A percentile compares a stretch with the other conserved stretches of the same genome.
Evolutionary conservation across 2,797 vertebrate species (phyloP).

Genomic region (Phataginus tetradactyla): DNA sequence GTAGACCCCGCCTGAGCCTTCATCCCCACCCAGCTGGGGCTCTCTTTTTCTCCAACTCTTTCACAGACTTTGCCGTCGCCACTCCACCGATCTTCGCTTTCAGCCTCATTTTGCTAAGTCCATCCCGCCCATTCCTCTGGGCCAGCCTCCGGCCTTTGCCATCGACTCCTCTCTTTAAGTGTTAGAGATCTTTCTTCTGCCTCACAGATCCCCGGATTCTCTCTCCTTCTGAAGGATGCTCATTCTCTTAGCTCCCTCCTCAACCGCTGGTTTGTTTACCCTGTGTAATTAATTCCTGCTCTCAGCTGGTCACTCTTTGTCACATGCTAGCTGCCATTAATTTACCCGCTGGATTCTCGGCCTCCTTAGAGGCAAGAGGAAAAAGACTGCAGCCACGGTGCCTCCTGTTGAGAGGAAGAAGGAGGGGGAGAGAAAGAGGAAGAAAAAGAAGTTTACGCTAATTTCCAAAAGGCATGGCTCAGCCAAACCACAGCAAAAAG

Average conservation of each 20-base stretch:
- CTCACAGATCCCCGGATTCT: neutral
- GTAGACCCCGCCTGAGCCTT: neutral
- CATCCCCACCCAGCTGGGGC: neutral
- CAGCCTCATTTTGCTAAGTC: neutral
- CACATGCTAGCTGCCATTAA: constrained; percentile 12
- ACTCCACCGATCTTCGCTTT: neutral
- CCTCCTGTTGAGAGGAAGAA: neutral
- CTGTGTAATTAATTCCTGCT: constrained; percentile 20
- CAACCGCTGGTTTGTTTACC: neutral
- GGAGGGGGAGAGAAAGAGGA: neutral
- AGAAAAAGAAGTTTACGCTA: neutral
- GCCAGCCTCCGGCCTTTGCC: neutral
- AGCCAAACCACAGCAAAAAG: constrained; percentile 20
- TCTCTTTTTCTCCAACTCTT: neutral
- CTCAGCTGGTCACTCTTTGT: constrained; percentile 25
- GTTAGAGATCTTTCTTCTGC: constrained; percentile 4
- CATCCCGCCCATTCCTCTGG: neutral
- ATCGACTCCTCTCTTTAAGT: neutral
- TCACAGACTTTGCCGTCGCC: neutral
- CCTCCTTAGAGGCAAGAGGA: constrained; percentile 25
- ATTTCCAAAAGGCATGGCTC: constrained; percentile 17
- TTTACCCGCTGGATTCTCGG: constrained; percentile 42
- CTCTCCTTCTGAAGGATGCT: neutral
- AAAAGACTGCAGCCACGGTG: neutral
- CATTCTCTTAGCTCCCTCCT: neutral